Evolutionary conservation across 2,888 invertebrate species (phyloP).

Genomic region (Ormyrus thymus): DNA sequence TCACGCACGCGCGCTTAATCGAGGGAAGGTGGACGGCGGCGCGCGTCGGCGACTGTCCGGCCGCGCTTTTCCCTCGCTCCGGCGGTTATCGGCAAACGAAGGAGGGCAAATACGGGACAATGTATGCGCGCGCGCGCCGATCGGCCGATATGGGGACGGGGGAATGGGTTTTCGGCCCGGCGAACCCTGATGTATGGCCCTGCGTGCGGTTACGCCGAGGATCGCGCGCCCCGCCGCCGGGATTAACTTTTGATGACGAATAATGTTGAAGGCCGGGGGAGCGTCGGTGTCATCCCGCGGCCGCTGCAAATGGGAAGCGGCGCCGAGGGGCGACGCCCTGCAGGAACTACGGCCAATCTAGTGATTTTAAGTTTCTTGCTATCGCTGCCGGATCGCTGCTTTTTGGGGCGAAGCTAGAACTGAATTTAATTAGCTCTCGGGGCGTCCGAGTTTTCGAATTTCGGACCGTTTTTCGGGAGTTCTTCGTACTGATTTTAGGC

Average conservation of each 20-base stretch:
- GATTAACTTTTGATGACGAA: slow-evolving; percentile 54
- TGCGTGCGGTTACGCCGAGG: background rate
- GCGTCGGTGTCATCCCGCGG: background rate
- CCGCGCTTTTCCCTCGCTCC: background rate
- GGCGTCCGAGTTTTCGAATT: no score
- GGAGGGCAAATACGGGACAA: slow-evolving; percentile 65
- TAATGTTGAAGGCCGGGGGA: slow-evolving; percentile 43
- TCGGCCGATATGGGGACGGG: slow-evolving; percentile 45
- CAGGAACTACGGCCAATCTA: background rate
- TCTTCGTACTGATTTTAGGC: no score
- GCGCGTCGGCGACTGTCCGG: slow-evolving; percentile 4
- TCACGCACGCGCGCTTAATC: background rate
- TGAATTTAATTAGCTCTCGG: no score
- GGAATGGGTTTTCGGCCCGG: slow-evolving; percentile 45
- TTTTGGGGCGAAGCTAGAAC: no score
- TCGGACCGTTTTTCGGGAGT: no score
- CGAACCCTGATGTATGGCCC: slow-evolving; percentile 44
- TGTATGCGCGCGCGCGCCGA: slow-evolving; percentile 42
- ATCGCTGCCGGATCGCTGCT: no score
- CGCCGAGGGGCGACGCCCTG: background rate
- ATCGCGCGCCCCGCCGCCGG: background rate
- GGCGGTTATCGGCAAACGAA: slow-evolving; percentile 69
- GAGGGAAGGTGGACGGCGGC: background rate
- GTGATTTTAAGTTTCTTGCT: background rate
- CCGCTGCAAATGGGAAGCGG: slow-evolving; percentile 15